A percentile compares a stretch with the other conserved stretches of the same genome.
Evolutionary conservation across 2,888 invertebrate species (phyloP).

Genomic region (Calameuta idolon): DNA sequence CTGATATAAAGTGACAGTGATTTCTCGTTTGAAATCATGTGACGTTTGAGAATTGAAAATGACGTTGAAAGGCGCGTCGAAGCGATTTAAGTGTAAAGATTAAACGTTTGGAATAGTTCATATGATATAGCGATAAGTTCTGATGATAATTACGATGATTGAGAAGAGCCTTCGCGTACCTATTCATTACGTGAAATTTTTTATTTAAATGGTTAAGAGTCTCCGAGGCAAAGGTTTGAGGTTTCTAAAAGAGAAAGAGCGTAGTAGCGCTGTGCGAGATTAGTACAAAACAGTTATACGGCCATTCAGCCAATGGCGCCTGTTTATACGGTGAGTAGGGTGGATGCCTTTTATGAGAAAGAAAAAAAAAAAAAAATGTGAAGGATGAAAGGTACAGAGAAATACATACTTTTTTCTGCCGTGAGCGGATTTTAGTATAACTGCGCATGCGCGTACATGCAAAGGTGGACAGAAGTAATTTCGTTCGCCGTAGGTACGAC

Average conservation of each 20-base stretch:
- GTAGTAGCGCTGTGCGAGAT: neutral
- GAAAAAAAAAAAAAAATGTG: neutral
- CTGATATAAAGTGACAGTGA: neutral
- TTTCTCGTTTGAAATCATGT: neutral
- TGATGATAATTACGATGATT: neutral
- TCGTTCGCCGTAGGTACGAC: neutral
- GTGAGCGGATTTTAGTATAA: neutral
- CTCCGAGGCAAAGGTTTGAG: neutral
- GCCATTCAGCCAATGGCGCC: neutral
- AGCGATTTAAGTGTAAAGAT: neutral
- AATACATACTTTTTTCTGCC: neutral
- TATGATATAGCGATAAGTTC: neutral
- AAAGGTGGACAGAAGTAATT: neutral
- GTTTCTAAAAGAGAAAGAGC: neutral
- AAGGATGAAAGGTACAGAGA: neutral
- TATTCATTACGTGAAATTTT: neutral
- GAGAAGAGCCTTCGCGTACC: neutral
- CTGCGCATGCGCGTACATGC: neutral
- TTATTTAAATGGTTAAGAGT: neutral
- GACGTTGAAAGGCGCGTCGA: neutral
- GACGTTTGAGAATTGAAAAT: neutral
- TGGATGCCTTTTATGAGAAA: neutral
- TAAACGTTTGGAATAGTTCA: neutral
- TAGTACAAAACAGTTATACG: neutral
- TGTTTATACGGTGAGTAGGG: neutral